A percentile compares a stretch with the other conserved stretches of the same genome.
Conservation (phyloP, 2,797 vertebrate genomes). For the Cyprinella venusta region DNA sequence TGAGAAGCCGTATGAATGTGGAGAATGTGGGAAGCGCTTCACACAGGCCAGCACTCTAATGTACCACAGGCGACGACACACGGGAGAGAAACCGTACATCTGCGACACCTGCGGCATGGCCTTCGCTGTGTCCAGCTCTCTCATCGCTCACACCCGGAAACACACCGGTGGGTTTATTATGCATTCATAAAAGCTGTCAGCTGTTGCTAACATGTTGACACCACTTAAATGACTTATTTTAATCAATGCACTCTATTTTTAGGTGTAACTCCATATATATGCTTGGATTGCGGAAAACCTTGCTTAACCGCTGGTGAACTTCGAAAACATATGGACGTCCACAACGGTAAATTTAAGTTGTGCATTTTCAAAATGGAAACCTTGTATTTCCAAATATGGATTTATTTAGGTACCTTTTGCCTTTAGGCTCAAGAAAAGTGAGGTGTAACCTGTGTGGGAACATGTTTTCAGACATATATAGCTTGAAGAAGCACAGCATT, state of each 20-base stretch:
- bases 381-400: not conserved
- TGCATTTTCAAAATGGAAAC: not conserved
- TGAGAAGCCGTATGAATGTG: conserved; percentile 96
- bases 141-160: conserved; percentile 94
- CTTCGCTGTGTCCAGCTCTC: conserved; percentile 96
- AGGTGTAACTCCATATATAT: conserved; percentile 97
- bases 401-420: conserved; percentile 1
- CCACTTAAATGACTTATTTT: not conserved
- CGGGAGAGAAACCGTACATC: conserved; percentile 96
- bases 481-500: conserved; percentile 95
- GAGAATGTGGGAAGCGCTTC: conserved; percentile 92
- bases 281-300: conserved; percentile 89
- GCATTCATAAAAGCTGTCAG: not conserved
- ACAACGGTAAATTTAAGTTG: conserved; percentile 83
- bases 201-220: no score
- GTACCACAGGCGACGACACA: conserved; percentile 95
- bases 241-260: conserved; percentile 49
- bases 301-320: conserved; percentile 95
- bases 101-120: conserved; percentile 97
- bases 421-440: conserved; percentile 90
- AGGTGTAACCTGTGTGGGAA: conserved; percentile 96
- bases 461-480: conserved; percentile 93
- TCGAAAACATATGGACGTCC: conserved; percentile 94
- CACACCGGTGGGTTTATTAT: conserved; percentile 84
- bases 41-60: conserved; percentile 97